Evolutionary conservation across 2,888 invertebrate genomes (phyloP).

Genomic region (Scaptomyza caliginosa): DNA sequence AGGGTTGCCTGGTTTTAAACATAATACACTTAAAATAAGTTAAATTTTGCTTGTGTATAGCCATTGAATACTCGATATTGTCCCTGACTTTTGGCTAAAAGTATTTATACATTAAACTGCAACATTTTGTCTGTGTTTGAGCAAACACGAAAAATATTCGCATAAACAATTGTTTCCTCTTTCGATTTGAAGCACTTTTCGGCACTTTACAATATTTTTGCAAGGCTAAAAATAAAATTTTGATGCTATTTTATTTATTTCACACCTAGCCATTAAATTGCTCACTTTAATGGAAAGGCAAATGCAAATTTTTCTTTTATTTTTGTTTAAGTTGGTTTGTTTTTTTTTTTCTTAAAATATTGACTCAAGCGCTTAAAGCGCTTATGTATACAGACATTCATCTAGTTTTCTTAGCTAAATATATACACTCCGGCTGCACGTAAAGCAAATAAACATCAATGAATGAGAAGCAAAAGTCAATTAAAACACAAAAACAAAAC

Average conservation of each 20-base stretch:
- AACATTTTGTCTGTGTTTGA: constrained; percentile 18
- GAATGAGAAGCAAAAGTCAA: constrained; percentile 47
- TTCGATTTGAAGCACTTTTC: constrained; percentile 32
- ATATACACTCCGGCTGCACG: neutral
- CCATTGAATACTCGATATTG: neutral
- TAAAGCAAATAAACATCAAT: constrained; percentile 24
- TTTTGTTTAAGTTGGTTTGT: constrained; percentile 29
- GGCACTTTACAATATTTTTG: constrained; percentile 45
- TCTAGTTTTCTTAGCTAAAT: constrained; percentile 30
- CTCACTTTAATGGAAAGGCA: constrained; percentile 58
- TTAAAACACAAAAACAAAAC: constrained; percentile 42
- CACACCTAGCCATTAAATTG: constrained; percentile 73
- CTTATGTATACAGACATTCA: constrained; percentile 52
- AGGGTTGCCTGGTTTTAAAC: too few relatives aligned
- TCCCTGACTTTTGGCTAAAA: constrained; percentile 18
- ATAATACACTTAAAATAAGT: too few relatives aligned
- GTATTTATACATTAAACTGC: constrained; percentile 32
- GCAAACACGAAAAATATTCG: constrained; percentile 28
- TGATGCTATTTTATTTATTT: constrained; percentile 58
- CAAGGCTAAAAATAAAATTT: constrained; percentile 43
- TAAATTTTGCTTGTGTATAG: neutral
- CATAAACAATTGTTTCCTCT: constrained; percentile 70
- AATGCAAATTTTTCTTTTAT: constrained; percentile 11
- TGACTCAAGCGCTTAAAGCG: constrained; percentile 55
- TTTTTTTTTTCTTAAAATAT: constrained; percentile 67